Evolutionary conservation across 2,797 vertebrate species (phyloP), one percentile per base, ranked within the genome.

Genomic region (Enteromius afrohamiltoni): DNA sequence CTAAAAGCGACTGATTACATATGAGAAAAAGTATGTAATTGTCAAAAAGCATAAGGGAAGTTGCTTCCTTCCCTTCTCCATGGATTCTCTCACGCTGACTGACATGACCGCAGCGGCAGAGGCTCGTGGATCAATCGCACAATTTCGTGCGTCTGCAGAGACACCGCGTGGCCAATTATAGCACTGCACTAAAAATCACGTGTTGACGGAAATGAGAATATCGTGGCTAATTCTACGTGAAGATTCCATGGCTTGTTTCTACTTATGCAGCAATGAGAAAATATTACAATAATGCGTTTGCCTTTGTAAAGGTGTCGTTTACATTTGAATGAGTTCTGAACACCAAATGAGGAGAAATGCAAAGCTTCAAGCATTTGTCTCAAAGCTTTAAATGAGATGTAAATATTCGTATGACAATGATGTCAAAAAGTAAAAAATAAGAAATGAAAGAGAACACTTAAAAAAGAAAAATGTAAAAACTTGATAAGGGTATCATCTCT

Each of bases 31-130:
- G 10, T 70, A 4, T 49, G 65, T 62, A 62, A 34, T 40, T 70
- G 73, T 70, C 49, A 26, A 47, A 42, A 45, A 23, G 40, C 65
- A 40, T 40, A 13, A 69, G 21, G 47, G 49, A 87, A 82, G 86
- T 80, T 82, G 47, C 62, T 82, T 62, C 82, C 84, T 60, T 88
- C 83, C 85, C 82, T 86, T 83, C 82, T 90, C 89, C 85, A 85
- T 84, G 69, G 85, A 89, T 80, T 88, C 78, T 68, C 49, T 69
- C 75, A 31, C 21, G 60, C 40, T 74, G 81, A 77, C 70, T 68
- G 81, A 73, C 82, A 55, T 74, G 68, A 83, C 83, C 80, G 80
- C 80, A 82, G 82, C 26, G 51, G 64, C 55, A 10, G n/a, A 64
- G 26, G 53, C 62, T 60, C 80, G 34, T 34, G 73, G 82, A 83